Percentiles rank a stretch among this genome's conserved stretches.
phyloP scores from a whole-genome alignment of 2,797 vertebrate genomes.

The Anableps anableps region DNA sequence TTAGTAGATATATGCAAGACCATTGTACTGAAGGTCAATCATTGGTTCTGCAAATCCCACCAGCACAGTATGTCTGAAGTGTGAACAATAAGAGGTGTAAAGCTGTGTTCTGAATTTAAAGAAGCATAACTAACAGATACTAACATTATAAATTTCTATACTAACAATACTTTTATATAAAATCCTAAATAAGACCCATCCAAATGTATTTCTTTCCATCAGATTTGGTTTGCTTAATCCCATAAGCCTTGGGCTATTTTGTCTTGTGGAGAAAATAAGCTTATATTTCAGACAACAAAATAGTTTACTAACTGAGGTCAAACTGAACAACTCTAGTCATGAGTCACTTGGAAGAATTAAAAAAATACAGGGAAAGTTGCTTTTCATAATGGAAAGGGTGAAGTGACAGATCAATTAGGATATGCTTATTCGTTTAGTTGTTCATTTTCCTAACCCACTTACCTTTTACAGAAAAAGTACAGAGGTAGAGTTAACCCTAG shows the following conservation, averaged over 20 bases:
- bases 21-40: constrained; percentile 6
- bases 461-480: neutral
- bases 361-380: neutral
- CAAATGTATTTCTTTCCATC: neutral
- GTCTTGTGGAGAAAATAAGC: neutral
- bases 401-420: neutral
- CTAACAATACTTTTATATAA: neutral
- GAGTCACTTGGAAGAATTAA: neutral
- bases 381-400: neutral
- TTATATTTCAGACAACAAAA: neutral
- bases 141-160: neutral
- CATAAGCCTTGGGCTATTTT: neutral
- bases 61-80: neutral
- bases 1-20: constrained; percentile 29
- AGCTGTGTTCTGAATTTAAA: constrained; percentile 1
- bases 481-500: neutral
- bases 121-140: neutral
- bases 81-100: neutral
- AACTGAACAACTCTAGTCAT: neutral
- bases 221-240: neutral
- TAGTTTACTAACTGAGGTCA: neutral
- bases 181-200: neutral
- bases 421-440: neutral
- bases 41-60: neutral
- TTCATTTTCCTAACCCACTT: neutral